A percentile compares a stretch with the other conserved stretches of the same genome.
These are phyloP conservation scores for Anarhynchus alexandrinus DNA, from an alignment of 2,113 vertebrate genomes.

Conservation along the genomic window DNA sequence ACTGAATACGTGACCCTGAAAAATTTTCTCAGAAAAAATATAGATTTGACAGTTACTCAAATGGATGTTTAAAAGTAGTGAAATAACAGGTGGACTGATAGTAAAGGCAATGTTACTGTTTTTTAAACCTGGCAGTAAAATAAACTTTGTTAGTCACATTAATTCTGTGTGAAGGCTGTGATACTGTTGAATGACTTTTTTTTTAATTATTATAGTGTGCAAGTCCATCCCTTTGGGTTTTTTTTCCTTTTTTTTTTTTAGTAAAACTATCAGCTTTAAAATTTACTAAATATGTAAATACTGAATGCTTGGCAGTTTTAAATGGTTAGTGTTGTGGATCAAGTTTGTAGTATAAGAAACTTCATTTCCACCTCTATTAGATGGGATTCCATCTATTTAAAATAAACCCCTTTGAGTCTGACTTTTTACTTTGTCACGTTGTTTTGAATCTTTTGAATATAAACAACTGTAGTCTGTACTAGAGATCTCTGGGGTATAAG, in stretches of 20 bases:
- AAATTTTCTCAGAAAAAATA: neutral
- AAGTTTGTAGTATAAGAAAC: neutral
- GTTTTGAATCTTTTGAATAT: neutral
- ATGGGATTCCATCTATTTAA: neutral
- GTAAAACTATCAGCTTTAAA: neutral
- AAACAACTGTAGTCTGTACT: neutral
- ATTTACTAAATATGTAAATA: neutral
- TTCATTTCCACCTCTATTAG: neutral
- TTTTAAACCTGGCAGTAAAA: constrained; percentile 33
- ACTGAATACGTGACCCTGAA: neutral
- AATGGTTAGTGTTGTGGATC: neutral
- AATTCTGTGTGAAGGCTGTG: neutral
- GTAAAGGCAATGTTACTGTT: neutral
- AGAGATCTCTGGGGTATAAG: neutral
- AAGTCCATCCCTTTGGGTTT: neutral
- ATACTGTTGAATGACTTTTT: neutral
- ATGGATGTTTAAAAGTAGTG: neutral
- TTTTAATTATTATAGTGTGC: neutral
- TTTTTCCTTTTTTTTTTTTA: neutral
- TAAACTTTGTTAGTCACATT: neutral
- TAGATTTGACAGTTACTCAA: neutral
- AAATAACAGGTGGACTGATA: neutral
- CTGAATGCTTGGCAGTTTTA: neutral
- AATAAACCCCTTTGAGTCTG: neutral
- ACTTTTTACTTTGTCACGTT: neutral